Evolutionary conservation across 2,888 invertebrate genomes (phyloP).

Genomic region (Cecidostiba fungosa): DNA sequence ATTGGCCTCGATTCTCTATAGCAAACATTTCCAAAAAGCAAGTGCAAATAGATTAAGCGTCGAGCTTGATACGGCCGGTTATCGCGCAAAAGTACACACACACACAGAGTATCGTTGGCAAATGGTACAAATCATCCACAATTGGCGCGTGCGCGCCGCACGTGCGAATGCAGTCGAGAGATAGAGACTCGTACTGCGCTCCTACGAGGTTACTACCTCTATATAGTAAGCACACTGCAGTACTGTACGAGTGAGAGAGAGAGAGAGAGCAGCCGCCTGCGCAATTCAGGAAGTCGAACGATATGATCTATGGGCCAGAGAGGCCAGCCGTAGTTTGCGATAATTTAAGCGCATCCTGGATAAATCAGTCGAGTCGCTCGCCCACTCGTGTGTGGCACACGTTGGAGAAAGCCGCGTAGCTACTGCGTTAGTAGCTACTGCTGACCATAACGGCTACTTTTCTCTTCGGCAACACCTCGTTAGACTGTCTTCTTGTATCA

Average conservation of each 20-base stretch:
- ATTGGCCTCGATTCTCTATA: no score
- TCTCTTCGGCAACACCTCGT: conserved; percentile 26
- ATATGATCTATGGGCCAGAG: conserved; percentile 77
- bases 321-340: conserved; percentile 67
- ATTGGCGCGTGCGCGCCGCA: conserved; percentile 49
- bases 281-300: conserved; percentile 75
- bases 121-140: conserved; percentile 60
- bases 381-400: not conserved
- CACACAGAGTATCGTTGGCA: conserved; percentile 50
- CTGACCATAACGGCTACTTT: conserved; percentile 31
- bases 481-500: not conserved
- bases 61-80: not conserved
- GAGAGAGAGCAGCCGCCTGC: conserved; percentile 50
- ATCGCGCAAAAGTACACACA: not conserved
- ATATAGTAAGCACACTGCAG: not conserved
- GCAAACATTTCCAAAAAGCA: not conserved
- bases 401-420: not conserved
- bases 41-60: not conserved
- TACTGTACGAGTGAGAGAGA: no score
- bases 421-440: not conserved
- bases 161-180: conserved; percentile 41
- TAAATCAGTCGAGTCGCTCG: conserved; percentile 66
- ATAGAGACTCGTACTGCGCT: conserved; percentile 38
- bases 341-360: conserved; percentile 73
- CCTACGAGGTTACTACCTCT: not conserved